A percentile compares a stretch with the other conserved stretches of the same genome.
phyloP scores from a whole-genome alignment of 2,113 vertebrate genomes.

The rat (Rattus norvegicus) region DNA sequence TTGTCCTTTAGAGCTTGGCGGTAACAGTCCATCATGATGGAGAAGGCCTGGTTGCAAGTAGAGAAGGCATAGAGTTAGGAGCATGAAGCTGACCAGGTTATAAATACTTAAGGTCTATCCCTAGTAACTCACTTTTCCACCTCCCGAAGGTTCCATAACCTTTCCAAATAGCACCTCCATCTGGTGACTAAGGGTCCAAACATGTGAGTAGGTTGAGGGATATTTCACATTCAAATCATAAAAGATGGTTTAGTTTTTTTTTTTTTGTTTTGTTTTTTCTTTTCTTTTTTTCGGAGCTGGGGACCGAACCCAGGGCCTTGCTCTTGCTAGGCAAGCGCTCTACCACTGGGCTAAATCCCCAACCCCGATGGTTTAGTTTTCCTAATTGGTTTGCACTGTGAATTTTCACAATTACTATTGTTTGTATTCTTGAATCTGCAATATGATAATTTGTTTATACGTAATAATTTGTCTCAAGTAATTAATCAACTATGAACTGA shows the following conservation, averaged over 20 bases:
- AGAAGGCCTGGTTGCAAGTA: not conserved
- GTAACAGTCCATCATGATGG: not conserved
- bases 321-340: no score
- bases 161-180: not conserved
- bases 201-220: not conserved
- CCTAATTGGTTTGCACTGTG: not conserved
- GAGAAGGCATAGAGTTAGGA: not conserved
- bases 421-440: conserved; percentile 6
- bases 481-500: not conserved
- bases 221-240: not conserved
- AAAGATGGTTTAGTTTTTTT: not conserved
- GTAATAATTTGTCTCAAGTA: not conserved
- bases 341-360: no score
- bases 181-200: not conserved
- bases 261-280: no score
- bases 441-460: not conserved
- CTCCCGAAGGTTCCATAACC: not conserved
- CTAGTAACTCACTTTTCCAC: not conserved
- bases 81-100: not conserved
- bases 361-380: not conserved
- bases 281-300: no score
- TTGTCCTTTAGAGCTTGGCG: not conserved
- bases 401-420: not conserved
- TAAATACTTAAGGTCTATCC: not conserved
- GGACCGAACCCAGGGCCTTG: no score